A percentile compares a stretch with the other conserved stretches of the same genome.
These are phyloP conservation scores for Halcyon badia DNA, from an alignment of 2,797 vertebrate genomes.

Conservation along the genomic window DNA sequence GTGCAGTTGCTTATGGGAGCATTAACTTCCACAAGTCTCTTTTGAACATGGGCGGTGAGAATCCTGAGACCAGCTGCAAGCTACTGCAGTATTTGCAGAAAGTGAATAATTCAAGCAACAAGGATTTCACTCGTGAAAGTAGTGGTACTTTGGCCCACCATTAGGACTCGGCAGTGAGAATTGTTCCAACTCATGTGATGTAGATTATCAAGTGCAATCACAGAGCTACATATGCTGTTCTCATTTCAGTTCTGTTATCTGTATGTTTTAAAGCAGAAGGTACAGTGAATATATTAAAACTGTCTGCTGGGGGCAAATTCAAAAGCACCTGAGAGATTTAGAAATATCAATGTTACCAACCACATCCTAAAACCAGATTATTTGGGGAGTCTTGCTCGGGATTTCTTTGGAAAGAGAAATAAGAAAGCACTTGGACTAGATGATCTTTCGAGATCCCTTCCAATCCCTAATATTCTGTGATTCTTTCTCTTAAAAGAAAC, in stretches of 20 bases:
- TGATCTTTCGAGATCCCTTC: too few relatives aligned
- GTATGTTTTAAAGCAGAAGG: background rate
- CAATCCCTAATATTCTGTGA: background rate
- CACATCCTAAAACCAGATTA: background rate
- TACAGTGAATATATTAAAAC: background rate
- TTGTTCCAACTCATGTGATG: background rate
- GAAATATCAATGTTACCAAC: background rate
- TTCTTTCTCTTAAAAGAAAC: background rate
- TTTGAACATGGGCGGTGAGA: background rate
- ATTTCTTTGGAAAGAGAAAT: background rate
- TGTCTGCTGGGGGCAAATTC: background rate
- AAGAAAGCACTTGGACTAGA: background rate
- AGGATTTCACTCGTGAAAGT: background rate
- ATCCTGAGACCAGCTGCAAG: background rate
- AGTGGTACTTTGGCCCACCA: background rate
- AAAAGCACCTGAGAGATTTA: background rate
- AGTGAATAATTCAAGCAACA: background rate
- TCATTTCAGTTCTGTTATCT: background rate
- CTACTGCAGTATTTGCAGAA: background rate
- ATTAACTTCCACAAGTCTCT: background rate
- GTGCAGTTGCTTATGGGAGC: background rate
- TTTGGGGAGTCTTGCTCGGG: background rate
- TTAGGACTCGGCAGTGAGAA: background rate
- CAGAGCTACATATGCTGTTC: background rate
- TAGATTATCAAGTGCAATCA: background rate